Base-by-base conservation (phyloP, 2,113 vertebrate species). In the Charadrius vociferus region DNA sequence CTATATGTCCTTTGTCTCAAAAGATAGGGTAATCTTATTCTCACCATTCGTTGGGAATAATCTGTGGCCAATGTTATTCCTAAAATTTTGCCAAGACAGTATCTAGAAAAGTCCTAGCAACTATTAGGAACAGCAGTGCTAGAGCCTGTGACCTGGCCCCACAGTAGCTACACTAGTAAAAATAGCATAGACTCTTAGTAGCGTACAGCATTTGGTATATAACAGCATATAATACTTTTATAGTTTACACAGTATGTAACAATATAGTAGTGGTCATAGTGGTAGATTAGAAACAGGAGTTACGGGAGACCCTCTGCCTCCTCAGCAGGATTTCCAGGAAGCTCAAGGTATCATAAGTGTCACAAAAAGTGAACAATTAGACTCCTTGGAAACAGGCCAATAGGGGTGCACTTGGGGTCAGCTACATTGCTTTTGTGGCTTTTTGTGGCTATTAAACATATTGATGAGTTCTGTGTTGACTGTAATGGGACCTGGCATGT, bases 131-230 rank as follows among this genome's bases (percentile, higher is more conserved):
- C 8, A 52, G 12, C 52, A 71, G 4, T 24, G 5, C 23, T 53
- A 58, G 34, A 81, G 12, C 18, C 19, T 20, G 12, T 36, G 41
- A 30, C 12, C 12, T 61, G 37, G 14, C 20, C 43, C 55, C 13
- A 32, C 26, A 52, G 20, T 20, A 65, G 9, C 26, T 71, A 30
- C 45, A 52, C 1, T 20, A 71, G 14, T 22, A 43, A 77, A 90
- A 90, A 27, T 4, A 30, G 4, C 30, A 27, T 12, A 39, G 18
- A 17, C 36, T 56, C 67, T 34, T 29, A 49, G 10, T 32, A 73
- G 8, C 0, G 0, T 30, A 30, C 20, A 27, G 3, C 1, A 26
- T 56, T 41, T 71, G 21, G 9, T 80, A 61, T 21, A 30, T 20
- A 75, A 62, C 13, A 56, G 6, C 6, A 32, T n/a, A 58, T 50